These are phyloP conservation scores for Lysandra coridon DNA, from an alignment of 2,888 invertebrate genomes.

Conservation along the genomic window DNA sequence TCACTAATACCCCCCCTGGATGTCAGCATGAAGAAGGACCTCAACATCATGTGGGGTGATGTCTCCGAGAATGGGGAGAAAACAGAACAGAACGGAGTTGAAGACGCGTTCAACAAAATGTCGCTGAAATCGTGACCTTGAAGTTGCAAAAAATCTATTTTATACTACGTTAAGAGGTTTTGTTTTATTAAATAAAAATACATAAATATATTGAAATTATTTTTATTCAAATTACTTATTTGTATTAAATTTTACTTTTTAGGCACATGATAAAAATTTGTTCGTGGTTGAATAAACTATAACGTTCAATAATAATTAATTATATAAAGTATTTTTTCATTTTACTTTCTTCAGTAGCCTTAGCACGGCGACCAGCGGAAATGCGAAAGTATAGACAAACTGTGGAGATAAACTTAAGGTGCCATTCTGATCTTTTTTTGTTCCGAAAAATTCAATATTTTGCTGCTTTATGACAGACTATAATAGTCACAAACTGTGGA, in stretches of 20 bases:
- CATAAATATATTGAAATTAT: not conserved
- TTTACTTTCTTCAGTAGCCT: too few relatives aligned
- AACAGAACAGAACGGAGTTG: conserved; percentile 32
- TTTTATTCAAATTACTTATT: not conserved
- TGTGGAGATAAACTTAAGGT: too few relatives aligned
- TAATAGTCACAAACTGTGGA: too few relatives aligned
- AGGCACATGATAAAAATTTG: not conserved
- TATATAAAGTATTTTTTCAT: too few relatives aligned
- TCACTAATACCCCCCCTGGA: conserved; percentile 94
- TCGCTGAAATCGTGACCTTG: conserved; percentile 5
- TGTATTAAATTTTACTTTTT: not conserved
- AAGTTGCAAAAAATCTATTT: too few relatives aligned
- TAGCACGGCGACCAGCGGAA: too few relatives aligned
- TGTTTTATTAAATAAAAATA: not conserved
- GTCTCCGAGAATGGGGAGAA: conserved; percentile 45
- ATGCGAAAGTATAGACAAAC: too few relatives aligned
- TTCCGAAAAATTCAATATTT: too few relatives aligned
- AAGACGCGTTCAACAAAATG: conserved; percentile 33
- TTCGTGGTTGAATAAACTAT: not conserved
- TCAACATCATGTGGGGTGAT: conserved; percentile 82
- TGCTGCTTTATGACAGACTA: too few relatives aligned
- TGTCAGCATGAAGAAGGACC: conserved; percentile 88
- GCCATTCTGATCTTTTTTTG: too few relatives aligned
- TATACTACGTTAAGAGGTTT: not conserved
- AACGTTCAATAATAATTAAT: too few relatives aligned